These are phyloP conservation scores for Callionymus lyra DNA, from an alignment of 2,113 vertebrate genomes.

Conservation along the genomic window DNA sequence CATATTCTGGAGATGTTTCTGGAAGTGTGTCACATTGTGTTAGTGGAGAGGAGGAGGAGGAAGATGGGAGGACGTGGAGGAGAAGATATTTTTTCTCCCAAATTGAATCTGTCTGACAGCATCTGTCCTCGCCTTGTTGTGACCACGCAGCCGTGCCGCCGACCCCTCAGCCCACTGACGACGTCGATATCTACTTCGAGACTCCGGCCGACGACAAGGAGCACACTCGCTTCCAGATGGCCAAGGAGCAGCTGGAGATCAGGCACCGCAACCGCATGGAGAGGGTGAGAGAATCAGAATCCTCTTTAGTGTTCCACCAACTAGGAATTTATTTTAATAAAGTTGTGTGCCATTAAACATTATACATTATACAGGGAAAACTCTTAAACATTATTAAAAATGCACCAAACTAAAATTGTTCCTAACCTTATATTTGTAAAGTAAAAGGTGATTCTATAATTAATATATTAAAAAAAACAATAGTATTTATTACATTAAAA, in stretches of 20 bases:
- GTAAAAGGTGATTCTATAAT: background rate
- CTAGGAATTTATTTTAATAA: too few species aligned
- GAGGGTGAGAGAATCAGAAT: conserved; percentile 65
- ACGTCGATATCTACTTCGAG: conserved; percentile 96
- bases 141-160: conserved; percentile 61
- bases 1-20: conserved; percentile 26
- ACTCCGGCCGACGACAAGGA: conserved; percentile 92
- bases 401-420: too few species aligned
- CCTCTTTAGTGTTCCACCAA: too few species aligned
- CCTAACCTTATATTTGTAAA: background rate
- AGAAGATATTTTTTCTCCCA: too few species aligned
- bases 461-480: background rate
- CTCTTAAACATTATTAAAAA: too few species aligned
- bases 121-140: conserved; percentile 4
- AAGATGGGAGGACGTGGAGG: too few species aligned
- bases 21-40: conserved; percentile 36
- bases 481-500: too few species aligned
- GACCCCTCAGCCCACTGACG: conserved; percentile 81
- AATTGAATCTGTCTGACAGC: conserved; percentile 13
- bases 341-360: too few species aligned
- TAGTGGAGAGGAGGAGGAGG: conserved; percentile 35
- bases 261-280: conserved; percentile 94
- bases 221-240: conserved; percentile 92
- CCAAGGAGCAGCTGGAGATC: conserved; percentile 94
- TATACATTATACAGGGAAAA: too few species aligned